Base-by-base conservation (phyloP, 2,888 invertebrate species). In the Thumatha senex region DNA sequence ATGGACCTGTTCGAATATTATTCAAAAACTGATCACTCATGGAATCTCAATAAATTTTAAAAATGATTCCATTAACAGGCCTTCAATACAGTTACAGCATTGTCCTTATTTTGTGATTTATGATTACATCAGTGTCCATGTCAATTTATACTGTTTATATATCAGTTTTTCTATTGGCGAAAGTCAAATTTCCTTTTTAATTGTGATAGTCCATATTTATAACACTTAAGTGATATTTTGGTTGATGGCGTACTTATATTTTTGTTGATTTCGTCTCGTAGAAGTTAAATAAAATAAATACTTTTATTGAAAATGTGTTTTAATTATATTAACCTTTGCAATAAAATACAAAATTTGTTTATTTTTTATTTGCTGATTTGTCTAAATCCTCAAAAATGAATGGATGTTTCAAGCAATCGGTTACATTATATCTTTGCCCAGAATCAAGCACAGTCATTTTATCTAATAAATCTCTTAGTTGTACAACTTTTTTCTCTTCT, bases 391-490 rank as follows among this genome's bases (percentile, higher is more conserved):
- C 84, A 67, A 78, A 80, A 79, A 99, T 97, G 88, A 99, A 99
- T 13, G 96, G 95, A 93, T 99, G 98, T 55, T 95, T 95, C 56
- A 99, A 92, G 40, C 98, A 98, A 78, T 98, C 97, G 77, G 96
- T 96, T 62, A 98, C 94, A 40, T 97, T 95, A 72, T 97, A 93
- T 73, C 99, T 94, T 88, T 98, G 98, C 59, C 94, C 94, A 10
- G 97, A 95, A 90, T 99, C 99, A 63, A 98, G 89, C 86, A 96
- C 95, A 68, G 98, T 93, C 71, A 98, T 96, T 77, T 96, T 96
- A 70, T 99, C 99, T 68, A 99, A 86, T 40, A 99, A 91, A 84
- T 99, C 98, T 86, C 96, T 97, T 24, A 99, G 92, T 80, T 99
- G 98, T 30, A 93, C 93, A 33, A 98, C 95, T 92, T 98, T 99